Conservation (phyloP, 1,140 invertebrate species). For the Bombus affinis region DNA sequence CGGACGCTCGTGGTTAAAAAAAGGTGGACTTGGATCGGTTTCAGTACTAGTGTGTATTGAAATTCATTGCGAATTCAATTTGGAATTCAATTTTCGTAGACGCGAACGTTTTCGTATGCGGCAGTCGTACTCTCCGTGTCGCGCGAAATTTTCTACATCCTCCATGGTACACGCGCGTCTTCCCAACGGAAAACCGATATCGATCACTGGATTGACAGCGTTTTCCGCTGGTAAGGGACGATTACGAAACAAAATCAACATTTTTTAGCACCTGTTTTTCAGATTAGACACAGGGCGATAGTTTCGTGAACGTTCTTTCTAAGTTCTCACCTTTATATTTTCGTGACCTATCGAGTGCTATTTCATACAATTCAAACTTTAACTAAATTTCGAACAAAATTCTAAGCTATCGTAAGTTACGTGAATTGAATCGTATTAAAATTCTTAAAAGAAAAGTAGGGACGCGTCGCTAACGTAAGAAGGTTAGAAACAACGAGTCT, state of each 20-base stretch:
- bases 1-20: too few species aligned
- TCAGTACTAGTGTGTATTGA: not conserved
- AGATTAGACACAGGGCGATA: too few species aligned
- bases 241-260: too few species aligned
- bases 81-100: constrained; percentile 48
- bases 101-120: constrained; percentile 2
- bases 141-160: not conserved
- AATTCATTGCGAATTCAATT: constrained; percentile 37
- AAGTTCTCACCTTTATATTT: too few species aligned
- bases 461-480: not conserved
- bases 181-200: not conserved
- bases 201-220: too few species aligned
- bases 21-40: not conserved
- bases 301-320: too few species aligned
- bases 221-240: too few species aligned
- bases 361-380: too few species aligned
- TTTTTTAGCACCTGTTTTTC: too few species aligned
- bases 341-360: too few species aligned
- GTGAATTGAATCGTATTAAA: not conserved
- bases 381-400: too few species aligned
- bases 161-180: not conserved
- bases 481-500: not conserved
- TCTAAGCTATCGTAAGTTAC: too few species aligned
- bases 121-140: not conserved
- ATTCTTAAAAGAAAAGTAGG: not conserved